Evolutionary conservation across 2,113 vertebrate genomes (phyloP), one percentile per base, ranked within the genome.

Genomic region (Lathamus discolor): DNA sequence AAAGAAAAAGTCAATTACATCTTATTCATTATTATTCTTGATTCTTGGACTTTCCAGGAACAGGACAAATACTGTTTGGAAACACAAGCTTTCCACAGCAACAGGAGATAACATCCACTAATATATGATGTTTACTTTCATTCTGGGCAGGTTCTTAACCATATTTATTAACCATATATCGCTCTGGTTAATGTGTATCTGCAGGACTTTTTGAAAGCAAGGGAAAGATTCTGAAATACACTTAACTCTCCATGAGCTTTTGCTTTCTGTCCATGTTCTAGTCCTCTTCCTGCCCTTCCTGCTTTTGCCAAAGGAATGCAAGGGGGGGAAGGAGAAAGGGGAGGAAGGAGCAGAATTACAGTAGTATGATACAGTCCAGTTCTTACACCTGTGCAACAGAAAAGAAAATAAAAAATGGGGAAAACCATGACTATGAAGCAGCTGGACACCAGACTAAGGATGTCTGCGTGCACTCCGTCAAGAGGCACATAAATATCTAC

Each of bases 261-360:
- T 24, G 48, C 33, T 54, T 70, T 81, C 64, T n/a, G 11, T 27
- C 15, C 3, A 5, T 59, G 28, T 23, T 41, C 5, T 12, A 17
- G 16, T 29, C 15, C 39, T 46, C 20, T 35, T 2, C 17, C 4
- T 0, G 4, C 2, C 24, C 7, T 2, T 3, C 25, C 10, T 4
- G 28, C 12, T 91, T 82, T 33, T 55, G 24, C 7, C 17, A 37
- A 63, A 88, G 19, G 31, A 81, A 2, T 49, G 37, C 27, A 44
- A 27, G 31, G 12, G 54, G 31, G 54, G 18, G 31, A 31, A 11
- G 31, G 18, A 57, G 19, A n/a, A 64, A 33, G 20, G 5, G 4
- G 8, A 22, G 37, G 8, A 43, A 17, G 7, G 3, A 3, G 6
- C 2, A 16, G 9, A 52, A 37, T 7, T 5, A 67, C 0, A 67